Base-by-base conservation (phyloP, 2,888 invertebrate genomes). In the Orthosia gothica region DNA sequence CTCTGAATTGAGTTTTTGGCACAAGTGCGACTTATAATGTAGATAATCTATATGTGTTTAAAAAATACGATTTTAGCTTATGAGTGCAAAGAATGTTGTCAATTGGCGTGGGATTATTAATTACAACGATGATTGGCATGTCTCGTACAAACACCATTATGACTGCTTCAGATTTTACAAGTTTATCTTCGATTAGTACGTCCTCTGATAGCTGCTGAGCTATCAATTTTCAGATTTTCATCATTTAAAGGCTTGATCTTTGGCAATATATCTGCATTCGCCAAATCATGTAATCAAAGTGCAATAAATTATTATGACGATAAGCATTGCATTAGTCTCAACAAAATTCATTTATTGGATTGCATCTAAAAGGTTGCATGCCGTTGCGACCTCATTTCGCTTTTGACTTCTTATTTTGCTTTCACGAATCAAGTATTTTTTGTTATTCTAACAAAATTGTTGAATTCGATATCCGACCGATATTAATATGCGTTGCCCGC, bases 381-480 rank as follows among this genome's bases (percentile, higher is more conserved):
- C 76, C 58, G 62, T 54, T 66, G 49, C 85, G 67, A 84, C 85
- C 82, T 82, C 78, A 74, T 82, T 82, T 68, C n/a, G 57, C 40
- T 61, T 76, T 69, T 50, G 59, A 66, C 50, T 75, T 67, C 64
- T 69, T 49, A 58, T 72, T 76, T 84, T 84, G 84, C 73, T 84
- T 82, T 74, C 77, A 76, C 84, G 67, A 76, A 62, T 63, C 68
- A 26, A 63, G 69, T 82, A 67, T 62, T 57, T 58, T 50, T 76
- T 83, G 16, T 71, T 55, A 66, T 62, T 66, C 54, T 70, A 62
- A 55, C 32, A 58, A 64, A 67, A 59, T 71, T 47, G 65, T 58
- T 52, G 55, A 76, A 63, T 70, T 45, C 15, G 55, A 59, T 63
- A 63, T 13, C 16, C n/a, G 45, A 61, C 32, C 16, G 45, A 45